These are phyloP conservation scores for Epinephelus cyanopodus DNA, from an alignment of 2,113 vertebrate genomes.

Conservation along the genomic window DNA sequence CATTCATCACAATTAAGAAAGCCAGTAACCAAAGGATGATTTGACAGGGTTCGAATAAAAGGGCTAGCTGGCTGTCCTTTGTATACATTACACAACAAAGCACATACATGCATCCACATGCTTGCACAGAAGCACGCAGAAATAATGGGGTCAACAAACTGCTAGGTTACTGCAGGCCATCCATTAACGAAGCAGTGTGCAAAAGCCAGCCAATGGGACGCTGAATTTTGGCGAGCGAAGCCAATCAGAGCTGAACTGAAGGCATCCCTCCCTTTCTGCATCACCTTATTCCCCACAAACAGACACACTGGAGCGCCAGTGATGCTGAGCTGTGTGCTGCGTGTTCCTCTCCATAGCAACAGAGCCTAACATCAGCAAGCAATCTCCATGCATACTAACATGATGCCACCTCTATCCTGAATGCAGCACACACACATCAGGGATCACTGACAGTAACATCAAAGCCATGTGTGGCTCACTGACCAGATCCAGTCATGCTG, in stretches of 20 bases:
- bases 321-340: conserved; percentile 64
- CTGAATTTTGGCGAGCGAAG: conserved; percentile 27
- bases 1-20: neutral
- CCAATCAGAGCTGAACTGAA: conserved; percentile 67
- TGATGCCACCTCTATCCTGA: neutral
- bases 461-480: neutral
- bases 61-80: neutral
- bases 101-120: conserved; percentile 4
- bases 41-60: neutral
- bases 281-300: conserved; percentile 49
- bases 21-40: neutral
- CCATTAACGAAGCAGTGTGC: conserved; percentile 54
- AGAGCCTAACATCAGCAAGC: conserved; percentile 74
- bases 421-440: conserved; percentile 14
- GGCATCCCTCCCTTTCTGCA: conserved; percentile 63
- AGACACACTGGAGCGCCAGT: conserved; percentile 47
- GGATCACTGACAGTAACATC: neutral
- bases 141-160: conserved; percentile 78
- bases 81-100: neutral
- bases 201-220: conserved; percentile 63
- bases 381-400: conserved; percentile 68
- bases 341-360: conserved; percentile 80
- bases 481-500: neutral
- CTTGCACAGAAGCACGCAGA: conserved; percentile 26
- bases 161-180: conserved; percentile 75